A percentile compares a stretch with the other conserved stretches of the same genome.
Conservation (phyloP, 2,113 vertebrate genomes). For the Rhombomys opimus region DNA sequence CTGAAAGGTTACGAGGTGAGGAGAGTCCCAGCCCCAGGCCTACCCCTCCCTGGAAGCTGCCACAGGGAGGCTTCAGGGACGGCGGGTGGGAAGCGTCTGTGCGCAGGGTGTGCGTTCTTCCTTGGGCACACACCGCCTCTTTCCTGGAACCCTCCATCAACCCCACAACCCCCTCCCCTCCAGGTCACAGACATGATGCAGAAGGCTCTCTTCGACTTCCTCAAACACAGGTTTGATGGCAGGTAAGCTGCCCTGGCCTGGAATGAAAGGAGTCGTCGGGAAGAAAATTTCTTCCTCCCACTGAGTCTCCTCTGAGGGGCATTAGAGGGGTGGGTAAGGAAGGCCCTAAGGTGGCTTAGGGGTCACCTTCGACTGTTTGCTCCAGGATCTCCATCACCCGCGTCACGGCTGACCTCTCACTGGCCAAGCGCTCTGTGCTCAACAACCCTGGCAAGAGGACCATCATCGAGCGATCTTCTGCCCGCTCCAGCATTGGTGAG, state of each 20-base stretch:
- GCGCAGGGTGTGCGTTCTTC: background rate
- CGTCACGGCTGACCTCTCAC: conserved; percentile 95
- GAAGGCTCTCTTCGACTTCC: conserved; percentile 98
- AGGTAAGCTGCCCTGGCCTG: conserved; percentile 86
- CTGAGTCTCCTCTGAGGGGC: background rate
- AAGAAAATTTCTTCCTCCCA: background rate
- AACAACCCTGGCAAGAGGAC: conserved; percentile 95
- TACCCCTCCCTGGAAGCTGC: background rate
- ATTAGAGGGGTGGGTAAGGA: background rate
- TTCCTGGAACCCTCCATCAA: background rate
- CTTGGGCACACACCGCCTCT: background rate
- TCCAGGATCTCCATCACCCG: conserved; percentile 96
- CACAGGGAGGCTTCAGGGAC: background rate
- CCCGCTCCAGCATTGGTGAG: conserved; percentile 96
- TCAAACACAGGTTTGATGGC: conserved; percentile 98
- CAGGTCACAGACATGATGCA: conserved; percentile 99
- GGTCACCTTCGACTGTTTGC: background rate
- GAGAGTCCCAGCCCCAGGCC: background rate
- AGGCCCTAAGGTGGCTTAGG: background rate
- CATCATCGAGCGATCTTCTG: conserved; percentile 97
- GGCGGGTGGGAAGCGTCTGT: background rate
- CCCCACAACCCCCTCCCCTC: background rate
- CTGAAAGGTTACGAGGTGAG: conserved; percentile 97
- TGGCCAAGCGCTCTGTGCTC: conserved; percentile 97
- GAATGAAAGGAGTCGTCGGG: background rate